Conservation (phyloP, 2,113 vertebrate species). For the Chloroceryle aenea region DNA sequence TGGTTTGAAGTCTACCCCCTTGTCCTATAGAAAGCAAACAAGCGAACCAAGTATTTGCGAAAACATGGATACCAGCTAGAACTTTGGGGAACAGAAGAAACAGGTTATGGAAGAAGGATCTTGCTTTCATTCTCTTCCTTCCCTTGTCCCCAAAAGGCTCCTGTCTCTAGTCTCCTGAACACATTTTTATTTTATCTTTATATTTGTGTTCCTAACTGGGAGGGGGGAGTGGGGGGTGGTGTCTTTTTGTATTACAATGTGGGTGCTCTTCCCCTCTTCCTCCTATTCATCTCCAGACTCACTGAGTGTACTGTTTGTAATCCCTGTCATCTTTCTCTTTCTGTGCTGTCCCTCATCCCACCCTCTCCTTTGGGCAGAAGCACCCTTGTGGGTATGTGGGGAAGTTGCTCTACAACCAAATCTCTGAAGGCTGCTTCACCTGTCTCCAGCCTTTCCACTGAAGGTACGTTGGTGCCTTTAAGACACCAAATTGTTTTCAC, state of each 20-base stretch:
- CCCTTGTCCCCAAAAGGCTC: background rate
- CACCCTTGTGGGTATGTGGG: rapidly evolving
- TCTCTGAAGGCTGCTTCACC: rapidly evolving
- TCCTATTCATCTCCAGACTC: background rate
- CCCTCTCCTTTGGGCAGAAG: rapidly evolving
- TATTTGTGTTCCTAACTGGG: background rate
- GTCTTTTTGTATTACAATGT: background rate
- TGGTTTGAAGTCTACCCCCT: background rate
- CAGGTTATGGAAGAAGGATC: background rate
- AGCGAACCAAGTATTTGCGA: background rate
- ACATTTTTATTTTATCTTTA: background rate
- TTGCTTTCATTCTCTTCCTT: background rate
- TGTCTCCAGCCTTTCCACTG: rapidly evolving
- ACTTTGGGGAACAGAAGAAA: background rate
- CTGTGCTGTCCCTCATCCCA: background rate
- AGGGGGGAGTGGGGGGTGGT: too few species aligned
- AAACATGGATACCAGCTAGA: background rate
- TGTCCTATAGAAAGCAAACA: background rate
- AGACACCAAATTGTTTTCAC: rapidly evolving
- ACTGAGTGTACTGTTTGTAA: rapidly evolving
- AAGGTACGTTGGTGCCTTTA: background rate
- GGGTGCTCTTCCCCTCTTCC: background rate
- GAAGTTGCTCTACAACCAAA: background rate
- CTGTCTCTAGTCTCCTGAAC: background rate
- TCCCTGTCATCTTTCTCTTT: background rate